Evolutionary conservation across 2,113 vertebrate genomes (phyloP), one percentile per base, ranked within the genome.

Genomic region (Sceloporus undulatus): DNA sequence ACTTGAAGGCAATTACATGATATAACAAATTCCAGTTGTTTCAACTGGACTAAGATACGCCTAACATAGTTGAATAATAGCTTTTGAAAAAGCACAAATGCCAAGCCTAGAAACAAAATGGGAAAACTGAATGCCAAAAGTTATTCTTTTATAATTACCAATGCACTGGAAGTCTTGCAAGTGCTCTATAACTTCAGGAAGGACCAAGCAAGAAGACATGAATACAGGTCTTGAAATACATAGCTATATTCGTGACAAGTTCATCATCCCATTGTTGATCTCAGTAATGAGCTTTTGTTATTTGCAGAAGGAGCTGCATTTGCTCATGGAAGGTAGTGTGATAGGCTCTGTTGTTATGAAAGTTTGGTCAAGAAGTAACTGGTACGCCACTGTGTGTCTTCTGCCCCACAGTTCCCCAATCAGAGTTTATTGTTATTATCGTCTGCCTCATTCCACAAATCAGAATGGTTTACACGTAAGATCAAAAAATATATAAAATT

Each of bases 281-380:
- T 88, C 85, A 84, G 92, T 93, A 94, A 93, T 94, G 93, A 91
- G 85, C 83, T 92, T 90, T 88, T 87, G 77, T 88, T 66, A 91
- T 91, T 94, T 94, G 90, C 89, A 88, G 93, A 95, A 88, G 86
- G 87, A 94, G 92, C 56, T 83, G 83, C 92, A 92, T 86, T 92
- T 93, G 86, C 88, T 74, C 77, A 84, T 87, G 85, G 79, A 90
- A 88, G 88, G 92, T 92, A 79, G 83, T 66, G 23, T 82, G 34
- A 29, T 88, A 16, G 90, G 92, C 92, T 88, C 91, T 91, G 82
- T 93, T 95, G 91, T 91, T 81, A 95, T 94, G 92, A 92, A 94
- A 95, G 94, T 93, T 56, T 89, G 34, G 86, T 94, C 92, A 94
- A 90, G 91, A 94, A 94, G 84, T 34, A 76, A 84, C 77, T 86